Evolutionary conservation across 2,797 vertebrate genomes (phyloP).

Genomic region (Phyllotis vaccarum): DNA sequence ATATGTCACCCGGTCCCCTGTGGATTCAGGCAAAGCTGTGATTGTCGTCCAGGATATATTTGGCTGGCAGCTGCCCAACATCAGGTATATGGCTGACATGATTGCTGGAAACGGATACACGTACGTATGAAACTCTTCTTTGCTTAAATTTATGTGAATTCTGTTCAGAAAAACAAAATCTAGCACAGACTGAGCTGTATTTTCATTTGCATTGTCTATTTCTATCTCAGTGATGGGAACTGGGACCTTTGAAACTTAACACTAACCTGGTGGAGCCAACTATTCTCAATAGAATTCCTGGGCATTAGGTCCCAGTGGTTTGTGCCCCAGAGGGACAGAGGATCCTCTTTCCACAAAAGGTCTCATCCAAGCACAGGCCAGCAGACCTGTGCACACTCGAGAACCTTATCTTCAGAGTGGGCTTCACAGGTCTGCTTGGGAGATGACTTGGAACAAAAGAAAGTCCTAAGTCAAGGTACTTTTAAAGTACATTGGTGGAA

Average conservation of each 20-base stretch:
- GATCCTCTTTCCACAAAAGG: rapidly evolving
- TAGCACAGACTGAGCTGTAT: not conserved
- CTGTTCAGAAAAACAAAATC: not conserved
- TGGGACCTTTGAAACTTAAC: not conserved
- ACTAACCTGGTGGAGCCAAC: not conserved
- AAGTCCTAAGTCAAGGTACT: not conserved
- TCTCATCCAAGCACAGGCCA: not conserved
- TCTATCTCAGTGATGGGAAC: not conserved
- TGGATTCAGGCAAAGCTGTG: constrained; percentile 91
- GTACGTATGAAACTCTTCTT: constrained; percentile 85
- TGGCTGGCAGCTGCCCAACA: constrained; percentile 95
- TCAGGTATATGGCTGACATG: constrained; percentile 95
- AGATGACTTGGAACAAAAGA: rapidly evolving
- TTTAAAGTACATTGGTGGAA: not conserved
- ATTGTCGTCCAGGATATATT: constrained; percentile 95
- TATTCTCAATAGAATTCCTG: too few species aligned
- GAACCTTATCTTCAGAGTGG: not conserved
- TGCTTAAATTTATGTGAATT: not conserved
- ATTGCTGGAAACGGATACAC: constrained; percentile 94
- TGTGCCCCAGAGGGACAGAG: not conserved
- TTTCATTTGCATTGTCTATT: not conserved
- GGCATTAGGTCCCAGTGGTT: not conserved
- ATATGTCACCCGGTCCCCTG: constrained; percentile 91
- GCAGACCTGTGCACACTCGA: not conserved
- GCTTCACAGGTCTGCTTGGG: not conserved